Conservation (phyloP, 2,888 invertebrate species). For the Aspidiotus destructor region DNA sequence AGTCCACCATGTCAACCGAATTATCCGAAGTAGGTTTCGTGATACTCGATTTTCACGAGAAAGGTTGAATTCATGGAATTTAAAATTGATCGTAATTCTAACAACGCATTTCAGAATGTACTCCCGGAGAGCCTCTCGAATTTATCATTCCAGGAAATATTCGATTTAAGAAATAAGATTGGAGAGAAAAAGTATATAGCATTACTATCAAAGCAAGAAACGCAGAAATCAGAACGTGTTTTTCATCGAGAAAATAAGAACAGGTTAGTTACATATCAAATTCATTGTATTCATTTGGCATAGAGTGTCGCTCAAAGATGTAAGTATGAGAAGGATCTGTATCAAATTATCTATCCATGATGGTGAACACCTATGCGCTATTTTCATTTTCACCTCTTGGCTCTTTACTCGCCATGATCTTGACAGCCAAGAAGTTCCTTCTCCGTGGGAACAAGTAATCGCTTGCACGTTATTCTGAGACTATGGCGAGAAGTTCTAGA, state of each 20-base stretch:
- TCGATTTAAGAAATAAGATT: not conserved
- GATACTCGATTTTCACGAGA: too few species aligned
- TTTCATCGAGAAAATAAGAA: slow-evolving; percentile 24
- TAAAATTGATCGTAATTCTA: too few species aligned
- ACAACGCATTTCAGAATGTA: not conserved
- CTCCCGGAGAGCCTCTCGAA: not conserved
- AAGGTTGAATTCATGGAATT: too few species aligned
- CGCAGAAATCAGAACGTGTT: not conserved
- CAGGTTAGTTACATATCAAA: not conserved
- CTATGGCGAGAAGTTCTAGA: too few species aligned
- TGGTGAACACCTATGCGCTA: not conserved
- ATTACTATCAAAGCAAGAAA: not conserved
- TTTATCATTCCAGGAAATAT: not conserved
- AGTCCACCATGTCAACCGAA: too few species aligned
- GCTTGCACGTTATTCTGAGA: too few species aligned
- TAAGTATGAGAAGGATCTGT: not conserved
- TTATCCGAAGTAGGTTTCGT: too few species aligned
- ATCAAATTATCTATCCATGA: not conserved
- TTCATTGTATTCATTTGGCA: too few species aligned
- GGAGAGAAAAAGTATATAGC: not conserved
- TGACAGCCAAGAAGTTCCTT: too few species aligned
- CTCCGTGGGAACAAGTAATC: too few species aligned
- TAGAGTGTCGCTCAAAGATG: not conserved
- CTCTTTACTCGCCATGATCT: too few species aligned
- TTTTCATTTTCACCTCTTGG: too few species aligned